Evolutionary conservation across 2,888 invertebrate species (phyloP).

Genomic region (Melinopterus prodromus): DNA sequence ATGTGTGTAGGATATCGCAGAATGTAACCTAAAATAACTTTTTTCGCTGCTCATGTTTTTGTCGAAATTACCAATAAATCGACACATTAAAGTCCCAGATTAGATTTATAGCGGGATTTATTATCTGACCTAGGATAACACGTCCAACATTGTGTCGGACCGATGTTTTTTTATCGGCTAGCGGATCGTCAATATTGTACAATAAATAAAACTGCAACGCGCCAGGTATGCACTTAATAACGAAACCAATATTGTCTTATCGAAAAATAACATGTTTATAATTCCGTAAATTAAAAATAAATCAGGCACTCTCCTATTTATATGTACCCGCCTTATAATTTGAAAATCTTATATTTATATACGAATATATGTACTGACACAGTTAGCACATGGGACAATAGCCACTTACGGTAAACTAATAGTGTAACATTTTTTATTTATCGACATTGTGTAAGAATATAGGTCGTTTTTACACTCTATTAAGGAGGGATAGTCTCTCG

Average conservation of each 20-base stretch:
- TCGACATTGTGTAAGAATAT: too few species aligned
- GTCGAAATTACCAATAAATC: not conserved
- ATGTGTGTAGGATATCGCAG: too few species aligned
- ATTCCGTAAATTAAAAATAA: not conserved
- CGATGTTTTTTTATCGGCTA: not conserved
- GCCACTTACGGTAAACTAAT: not conserved
- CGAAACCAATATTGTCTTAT: not conserved
- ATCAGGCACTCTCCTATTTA: not conserved
- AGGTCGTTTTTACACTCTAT: too few species aligned
- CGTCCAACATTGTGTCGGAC: not conserved
- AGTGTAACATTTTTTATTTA: too few species aligned
- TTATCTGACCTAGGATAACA: not conserved
- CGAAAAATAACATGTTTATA: not conserved
- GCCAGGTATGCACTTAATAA: not conserved
- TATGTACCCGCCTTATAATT: not conserved
- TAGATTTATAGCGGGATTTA: not conserved
- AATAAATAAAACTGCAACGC: not conserved
- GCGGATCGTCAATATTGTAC: not conserved
- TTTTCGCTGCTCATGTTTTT: too few species aligned
- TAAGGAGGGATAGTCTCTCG: too few species aligned
- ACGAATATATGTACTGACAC: not conserved
- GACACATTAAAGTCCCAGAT: not conserved
- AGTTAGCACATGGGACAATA: not conserved
- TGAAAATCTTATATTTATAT: not conserved
- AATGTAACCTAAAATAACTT: too few species aligned